A percentile compares a stretch with the other conserved stretches of the same genome.
These are phyloP conservation scores for Dinocampus coccinellae DNA, from an alignment of 2,888 invertebrate species.

Conservation along the genomic window DNA sequence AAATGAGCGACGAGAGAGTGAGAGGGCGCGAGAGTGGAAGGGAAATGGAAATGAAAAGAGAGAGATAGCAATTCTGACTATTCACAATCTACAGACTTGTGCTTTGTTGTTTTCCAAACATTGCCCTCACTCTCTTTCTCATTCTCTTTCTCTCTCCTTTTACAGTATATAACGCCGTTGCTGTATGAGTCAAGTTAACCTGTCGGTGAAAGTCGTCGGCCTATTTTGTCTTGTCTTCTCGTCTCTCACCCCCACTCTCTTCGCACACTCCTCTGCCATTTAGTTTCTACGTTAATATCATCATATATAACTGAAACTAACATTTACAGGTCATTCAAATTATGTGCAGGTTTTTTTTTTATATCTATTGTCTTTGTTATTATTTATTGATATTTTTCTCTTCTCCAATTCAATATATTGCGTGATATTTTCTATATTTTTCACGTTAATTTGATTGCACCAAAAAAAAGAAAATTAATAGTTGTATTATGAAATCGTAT, in stretches of 20 bases:
- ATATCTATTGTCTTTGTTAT: too few relatives aligned
- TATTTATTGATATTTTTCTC: too few relatives aligned
- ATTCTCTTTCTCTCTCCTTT: too few relatives aligned
- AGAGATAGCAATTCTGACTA: background rate
- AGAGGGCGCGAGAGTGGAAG: background rate
- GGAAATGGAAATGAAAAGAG: background rate
- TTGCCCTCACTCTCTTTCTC: background rate
- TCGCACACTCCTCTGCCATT: background rate
- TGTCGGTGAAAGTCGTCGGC: conserved; percentile 67
- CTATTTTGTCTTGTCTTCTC: conserved; percentile 63
- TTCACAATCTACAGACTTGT: background rate
- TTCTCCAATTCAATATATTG: too few relatives aligned
- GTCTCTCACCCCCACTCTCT: background rate
- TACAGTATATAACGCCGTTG: background rate
- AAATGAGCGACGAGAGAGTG: background rate
- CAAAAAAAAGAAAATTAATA: too few relatives aligned
- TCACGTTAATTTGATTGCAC: background rate
- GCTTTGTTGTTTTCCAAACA: too few relatives aligned
- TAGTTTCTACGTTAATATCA: background rate
- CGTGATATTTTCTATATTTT: too few relatives aligned
- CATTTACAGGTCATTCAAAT: too few relatives aligned
- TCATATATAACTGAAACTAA: background rate
- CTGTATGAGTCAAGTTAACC: conserved; percentile 32
- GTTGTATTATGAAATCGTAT: too few relatives aligned
- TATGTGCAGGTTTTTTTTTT: too few relatives aligned